Evolutionary conservation across 2,888 invertebrate species (phyloP).

Genomic region (Netelia inedita): DNA sequence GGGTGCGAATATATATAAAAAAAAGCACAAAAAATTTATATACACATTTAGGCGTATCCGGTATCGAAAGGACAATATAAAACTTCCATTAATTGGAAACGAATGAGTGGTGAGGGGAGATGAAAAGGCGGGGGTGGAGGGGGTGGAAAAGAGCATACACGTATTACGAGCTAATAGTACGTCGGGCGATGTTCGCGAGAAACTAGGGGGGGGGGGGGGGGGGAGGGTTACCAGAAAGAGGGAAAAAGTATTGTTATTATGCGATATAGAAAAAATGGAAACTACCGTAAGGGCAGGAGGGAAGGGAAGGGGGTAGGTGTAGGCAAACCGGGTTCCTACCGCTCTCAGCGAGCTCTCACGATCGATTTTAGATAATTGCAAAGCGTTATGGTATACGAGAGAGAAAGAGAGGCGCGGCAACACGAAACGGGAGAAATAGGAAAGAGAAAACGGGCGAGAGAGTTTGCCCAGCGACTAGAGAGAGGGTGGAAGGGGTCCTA

Average conservation of each 20-base stretch:
- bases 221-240: constrained; percentile 27
- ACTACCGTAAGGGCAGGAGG: constrained; percentile 37
- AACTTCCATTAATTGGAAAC: constrained; percentile 56
- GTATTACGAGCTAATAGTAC: constrained; percentile 36
- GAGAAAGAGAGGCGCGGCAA: constrained; percentile 60
- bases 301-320: constrained; percentile 33
- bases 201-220: constrained; percentile 29
- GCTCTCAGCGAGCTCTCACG: constrained; percentile 78
- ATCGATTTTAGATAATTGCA: constrained; percentile 83
- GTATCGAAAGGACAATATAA: constrained; percentile 34
- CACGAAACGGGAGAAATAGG: constrained; percentile 59
- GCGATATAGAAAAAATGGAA: constrained; percentile 64
- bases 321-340: constrained; percentile 73
- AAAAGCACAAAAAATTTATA: neutral
- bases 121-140: neutral
- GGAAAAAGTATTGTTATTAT: constrained; percentile 67
- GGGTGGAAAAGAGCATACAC: constrained; percentile 11
- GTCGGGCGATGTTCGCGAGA: constrained; percentile 17
- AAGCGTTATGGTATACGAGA: constrained; percentile 77
- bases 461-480: constrained; percentile 63
- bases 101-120: constrained; percentile 35
- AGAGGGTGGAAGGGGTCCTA: constrained; percentile 68
- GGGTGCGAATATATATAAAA: neutral
- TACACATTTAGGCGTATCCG: neutral
- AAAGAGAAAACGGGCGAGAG: constrained; percentile 60